phyloP scores from a whole-genome alignment of 2,113 vertebrate genomes.

The Spilogale gracilis region DNA sequence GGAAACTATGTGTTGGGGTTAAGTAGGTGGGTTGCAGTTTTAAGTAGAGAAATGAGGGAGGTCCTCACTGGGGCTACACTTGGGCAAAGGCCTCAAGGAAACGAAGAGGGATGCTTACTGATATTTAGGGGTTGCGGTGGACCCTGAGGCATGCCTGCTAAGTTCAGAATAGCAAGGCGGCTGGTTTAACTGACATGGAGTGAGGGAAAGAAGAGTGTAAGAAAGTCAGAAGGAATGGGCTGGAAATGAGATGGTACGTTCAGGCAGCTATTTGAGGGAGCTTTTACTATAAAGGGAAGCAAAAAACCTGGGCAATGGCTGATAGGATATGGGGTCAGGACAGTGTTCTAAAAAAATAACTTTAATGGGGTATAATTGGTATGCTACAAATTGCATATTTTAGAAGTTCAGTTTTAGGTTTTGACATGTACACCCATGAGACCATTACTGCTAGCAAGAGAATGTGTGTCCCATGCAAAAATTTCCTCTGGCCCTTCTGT shows the following conservation, averaged over 20 bases:
- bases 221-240: neutral
- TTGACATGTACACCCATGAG: neutral
- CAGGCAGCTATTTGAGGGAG: neutral
- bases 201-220: neutral
- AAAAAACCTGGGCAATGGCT: neutral
- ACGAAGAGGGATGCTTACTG: neutral
- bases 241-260: neutral
- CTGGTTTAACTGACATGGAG: neutral
- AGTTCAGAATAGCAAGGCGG: neutral
- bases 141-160: neutral
- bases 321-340: neutral
- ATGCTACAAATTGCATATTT: neutral
- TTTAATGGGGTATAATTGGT: neutral
- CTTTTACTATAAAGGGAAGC: neutral
- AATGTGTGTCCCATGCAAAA: neutral
- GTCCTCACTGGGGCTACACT: neutral
- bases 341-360: neutral
- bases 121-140: neutral
- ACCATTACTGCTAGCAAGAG: neutral
- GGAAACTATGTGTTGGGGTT: neutral
- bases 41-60: neutral
- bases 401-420: neutral
- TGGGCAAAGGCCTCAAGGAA: neutral
- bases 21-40: neutral
- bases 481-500: neutral